Conservation (phyloP, 37 sponge, comb jelly and placozoan genomes). For the Agelas oroides region DNA sequence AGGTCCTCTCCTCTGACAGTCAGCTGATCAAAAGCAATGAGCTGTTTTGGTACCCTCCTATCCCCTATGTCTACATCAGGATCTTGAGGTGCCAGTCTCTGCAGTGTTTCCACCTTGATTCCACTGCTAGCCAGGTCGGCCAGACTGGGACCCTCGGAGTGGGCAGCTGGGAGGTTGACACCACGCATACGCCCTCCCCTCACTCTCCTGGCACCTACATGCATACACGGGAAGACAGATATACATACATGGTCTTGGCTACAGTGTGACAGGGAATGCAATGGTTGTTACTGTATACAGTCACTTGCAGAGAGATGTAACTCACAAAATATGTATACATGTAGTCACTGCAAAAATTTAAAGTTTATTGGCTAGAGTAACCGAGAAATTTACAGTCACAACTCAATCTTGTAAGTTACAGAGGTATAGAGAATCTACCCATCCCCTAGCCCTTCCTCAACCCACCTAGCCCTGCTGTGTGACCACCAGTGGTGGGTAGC, state of each 20-base stretch:
- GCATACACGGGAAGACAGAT: no score
- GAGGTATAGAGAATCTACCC: no score
- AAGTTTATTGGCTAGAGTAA: no score
- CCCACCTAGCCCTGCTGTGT: constrained; percentile 1
- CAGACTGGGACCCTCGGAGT: constrained; percentile 4
- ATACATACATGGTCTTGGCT: no score
- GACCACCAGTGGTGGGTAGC: background rate
- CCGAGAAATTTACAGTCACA: no score
- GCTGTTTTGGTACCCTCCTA: background rate
- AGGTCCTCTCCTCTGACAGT: constrained; percentile 78
- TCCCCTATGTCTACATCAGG: background rate
- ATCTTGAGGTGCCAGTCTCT: constrained; percentile 14
- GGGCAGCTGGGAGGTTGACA: background rate
- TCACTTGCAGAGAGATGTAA: no score
- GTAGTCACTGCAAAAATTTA: no score
- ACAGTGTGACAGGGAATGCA: no score
- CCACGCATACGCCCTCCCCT: constrained; percentile 16
- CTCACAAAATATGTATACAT: no score
- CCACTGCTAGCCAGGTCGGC: constrained; percentile 28
- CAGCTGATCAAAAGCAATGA: constrained; percentile 65
- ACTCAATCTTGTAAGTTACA: no score
- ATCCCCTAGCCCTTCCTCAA: no score
- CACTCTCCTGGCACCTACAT: constrained; percentile 9
- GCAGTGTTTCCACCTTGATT: constrained; percentile 34
- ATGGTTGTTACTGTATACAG: no score